phyloP scores from a whole-genome alignment of 1,140 invertebrate genomes.

The Trissolcus basalis region DNA sequence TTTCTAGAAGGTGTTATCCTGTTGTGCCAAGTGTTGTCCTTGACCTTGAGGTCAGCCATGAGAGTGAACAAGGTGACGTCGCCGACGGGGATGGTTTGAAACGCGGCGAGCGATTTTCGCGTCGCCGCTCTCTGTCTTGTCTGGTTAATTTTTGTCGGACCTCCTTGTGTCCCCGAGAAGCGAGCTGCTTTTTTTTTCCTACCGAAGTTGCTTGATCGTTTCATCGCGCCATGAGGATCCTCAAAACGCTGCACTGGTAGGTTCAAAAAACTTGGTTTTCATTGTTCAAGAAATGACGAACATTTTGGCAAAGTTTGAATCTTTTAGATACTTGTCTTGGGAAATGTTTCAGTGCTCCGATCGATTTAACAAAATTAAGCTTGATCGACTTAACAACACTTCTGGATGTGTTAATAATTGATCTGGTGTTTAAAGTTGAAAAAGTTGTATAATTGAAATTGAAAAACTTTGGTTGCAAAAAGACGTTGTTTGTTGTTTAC shows the following conservation, averaged over 20 bases:
- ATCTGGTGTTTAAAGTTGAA: no score
- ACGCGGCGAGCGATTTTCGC: slow-evolving; percentile 17
- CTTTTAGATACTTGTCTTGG: no score
- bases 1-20: no score
- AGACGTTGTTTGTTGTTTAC: no score
- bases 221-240: slow-evolving; percentile 75
- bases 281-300: no score
- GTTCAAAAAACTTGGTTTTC: slow-evolving; percentile 26
- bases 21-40: slow-evolving; percentile 9
- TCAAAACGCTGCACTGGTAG: slow-evolving; percentile 75
- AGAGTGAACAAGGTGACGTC: slow-evolving; percentile 11
- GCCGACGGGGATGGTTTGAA: slow-evolving; percentile 18
- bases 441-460: no score
- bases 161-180: slow-evolving; percentile 56
- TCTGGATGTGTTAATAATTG: no score
- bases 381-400: no score
- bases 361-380: no score
- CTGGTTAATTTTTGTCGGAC: slow-evolving; percentile 60
- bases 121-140: slow-evolving; percentile 45
- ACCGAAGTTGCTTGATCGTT: slow-evolving; percentile 57
- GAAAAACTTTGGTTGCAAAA: no score
- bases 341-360: no score
- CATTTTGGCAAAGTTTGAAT: no score
- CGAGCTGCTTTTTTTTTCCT: slow-evolving; percentile 60
- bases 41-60: slow-evolving; percentile 42